phyloP scores from a whole-genome alignment of 2,888 invertebrate genomes.

The Drosophila fungiperda region DNA sequence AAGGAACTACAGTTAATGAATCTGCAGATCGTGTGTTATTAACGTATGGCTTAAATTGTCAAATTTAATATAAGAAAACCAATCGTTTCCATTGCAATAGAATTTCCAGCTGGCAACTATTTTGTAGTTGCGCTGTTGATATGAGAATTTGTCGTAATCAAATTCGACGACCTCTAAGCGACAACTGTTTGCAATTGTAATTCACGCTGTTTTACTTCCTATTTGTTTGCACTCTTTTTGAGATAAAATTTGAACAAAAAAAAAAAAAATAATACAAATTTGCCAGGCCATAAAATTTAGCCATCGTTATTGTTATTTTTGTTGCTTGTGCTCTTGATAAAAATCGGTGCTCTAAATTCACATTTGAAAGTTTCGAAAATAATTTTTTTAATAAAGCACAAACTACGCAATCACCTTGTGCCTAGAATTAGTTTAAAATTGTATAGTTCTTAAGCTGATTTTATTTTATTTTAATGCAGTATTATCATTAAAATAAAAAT shows the following conservation, averaged over 20 bases:
- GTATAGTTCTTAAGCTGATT: neutral
- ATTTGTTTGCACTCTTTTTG: constrained; percentile 18
- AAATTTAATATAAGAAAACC: neutral
- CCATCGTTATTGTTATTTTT: constrained; percentile 19
- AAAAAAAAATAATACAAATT: constrained; percentile 8
- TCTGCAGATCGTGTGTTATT: neutral
- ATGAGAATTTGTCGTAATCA: constrained; percentile 57
- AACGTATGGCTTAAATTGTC: no score
- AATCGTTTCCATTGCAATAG: neutral
- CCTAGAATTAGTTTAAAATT: neutral
- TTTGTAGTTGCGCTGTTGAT: constrained; percentile 44
- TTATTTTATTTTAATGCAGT: neutral
- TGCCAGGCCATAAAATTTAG: neutral
- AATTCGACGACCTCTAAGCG: constrained; percentile 66
- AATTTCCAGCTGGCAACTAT: constrained; percentile 8
- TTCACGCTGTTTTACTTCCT: constrained; percentile 42
- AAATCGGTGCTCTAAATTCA: neutral
- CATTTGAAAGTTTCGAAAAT: neutral
- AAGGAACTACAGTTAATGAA: neutral
- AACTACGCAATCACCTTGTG: neutral
- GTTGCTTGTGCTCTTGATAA: neutral
- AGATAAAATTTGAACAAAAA: constrained; percentile 52
- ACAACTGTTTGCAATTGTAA: constrained; percentile 70
- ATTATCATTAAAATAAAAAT: neutral
- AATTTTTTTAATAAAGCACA: neutral